phyloP scores from a whole-genome alignment of 2,113 vertebrate genomes.

The Mungos mungo region DNA sequence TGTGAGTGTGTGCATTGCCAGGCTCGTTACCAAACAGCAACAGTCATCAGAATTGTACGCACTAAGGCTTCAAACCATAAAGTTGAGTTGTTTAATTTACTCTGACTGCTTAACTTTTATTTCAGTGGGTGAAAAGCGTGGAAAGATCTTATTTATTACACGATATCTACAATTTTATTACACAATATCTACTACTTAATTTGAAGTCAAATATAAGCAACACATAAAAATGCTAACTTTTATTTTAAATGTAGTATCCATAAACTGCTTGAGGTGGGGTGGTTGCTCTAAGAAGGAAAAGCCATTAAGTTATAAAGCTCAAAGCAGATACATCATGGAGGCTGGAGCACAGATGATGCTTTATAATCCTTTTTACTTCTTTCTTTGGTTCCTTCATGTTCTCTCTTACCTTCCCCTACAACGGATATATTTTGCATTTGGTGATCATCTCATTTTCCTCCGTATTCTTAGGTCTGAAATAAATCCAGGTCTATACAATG shows the following conservation, averaged over 20 bases:
- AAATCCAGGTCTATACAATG: conserved; percentile 67
- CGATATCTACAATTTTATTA: too few relatives aligned
- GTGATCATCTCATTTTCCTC: not conserved
- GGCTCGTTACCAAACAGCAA: not conserved
- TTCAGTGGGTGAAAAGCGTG: too few relatives aligned
- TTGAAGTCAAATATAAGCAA: too few relatives aligned
- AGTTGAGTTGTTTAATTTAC: not conserved
- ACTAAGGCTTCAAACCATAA: not conserved
- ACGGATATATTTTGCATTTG: not conserved
- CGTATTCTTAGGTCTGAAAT: conserved; percentile 6
- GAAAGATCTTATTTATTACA: too few relatives aligned
- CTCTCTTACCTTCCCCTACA: not conserved
- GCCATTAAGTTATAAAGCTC: not conserved
- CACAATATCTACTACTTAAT: too few relatives aligned
- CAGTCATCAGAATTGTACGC: not conserved
- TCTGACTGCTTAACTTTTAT: not conserved
- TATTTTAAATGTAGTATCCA: not conserved
- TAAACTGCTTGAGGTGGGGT: not conserved
- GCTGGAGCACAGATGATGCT: not conserved
- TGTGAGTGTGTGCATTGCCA: not conserved
- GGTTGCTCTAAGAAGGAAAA: not conserved
- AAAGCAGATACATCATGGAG: not conserved
- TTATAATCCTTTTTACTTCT: not conserved
- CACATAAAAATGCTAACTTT: too few relatives aligned
- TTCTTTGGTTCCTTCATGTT: not conserved